Base-by-base conservation (phyloP, 2,888 invertebrate species). In the Entomobrya proxima region DNA sequence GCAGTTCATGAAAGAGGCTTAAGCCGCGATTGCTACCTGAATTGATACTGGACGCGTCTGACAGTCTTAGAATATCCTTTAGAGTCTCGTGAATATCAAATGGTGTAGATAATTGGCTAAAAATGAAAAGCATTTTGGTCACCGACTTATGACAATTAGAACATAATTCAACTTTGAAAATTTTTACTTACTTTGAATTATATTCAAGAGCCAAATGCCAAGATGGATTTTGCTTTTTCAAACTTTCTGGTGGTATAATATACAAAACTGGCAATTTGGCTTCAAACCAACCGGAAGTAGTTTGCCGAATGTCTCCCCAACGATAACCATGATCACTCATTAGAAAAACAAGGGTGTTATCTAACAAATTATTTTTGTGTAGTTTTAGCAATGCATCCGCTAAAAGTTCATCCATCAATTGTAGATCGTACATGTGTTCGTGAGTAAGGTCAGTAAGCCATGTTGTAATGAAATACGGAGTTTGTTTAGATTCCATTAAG, bases 291-390 rank as follows among this genome's bases (percentile, higher is more conserved):
- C 96, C 95, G 32, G 94, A 94, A 86, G 94, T 92, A 1, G 94
- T 94, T 85, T 94, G 92, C 3, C 96, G 93, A 40, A 94, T 93
- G 15, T 94, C 93, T 0, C 96, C 96, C 91, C 95, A 96, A 6
- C 96, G 93, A 91, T 95, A 93, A 0, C 96, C 96, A 90, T 96
- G 96, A 91, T 96, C 96, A 90, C 96, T 96, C 78, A 96, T 92
- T 89, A 91, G 90, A 91, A 94, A 81, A 96, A 92, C 0, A 90
- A 96, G 93, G 1, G 95, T 94, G 55, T 94, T 94, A 58, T 94
- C 93, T 74, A 95, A 91, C 3, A 94, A 92, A 0, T 94, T 94
- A 0, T 93, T 93, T 15, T 93, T 92, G 3, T 94, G 92, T 1
- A 87, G 47, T 2, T 18, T 75, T 4, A 40, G 27, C 1, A 89